Percentiles rank a stretch among this genome's conserved stretches.
Conservation (phyloP, 1,140 invertebrate species). For the Helicoverpa zea region DNA sequence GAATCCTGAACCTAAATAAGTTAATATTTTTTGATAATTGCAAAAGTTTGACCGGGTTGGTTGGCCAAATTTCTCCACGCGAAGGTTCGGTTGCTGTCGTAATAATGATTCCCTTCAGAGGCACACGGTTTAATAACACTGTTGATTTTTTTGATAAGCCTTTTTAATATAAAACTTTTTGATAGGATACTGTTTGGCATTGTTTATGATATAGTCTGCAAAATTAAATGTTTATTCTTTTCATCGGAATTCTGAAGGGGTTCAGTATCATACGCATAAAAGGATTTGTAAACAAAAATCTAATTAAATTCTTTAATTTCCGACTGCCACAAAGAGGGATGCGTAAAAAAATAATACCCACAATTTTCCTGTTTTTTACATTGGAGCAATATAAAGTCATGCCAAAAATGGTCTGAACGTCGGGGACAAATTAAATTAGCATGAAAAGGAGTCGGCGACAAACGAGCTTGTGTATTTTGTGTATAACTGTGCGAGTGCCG, state of each 20-base stretch:
- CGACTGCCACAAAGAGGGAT: slow-evolving; percentile 8
- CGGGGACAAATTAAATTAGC: slow-evolving; percentile 59
- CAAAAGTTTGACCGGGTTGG: slow-evolving; percentile 13
- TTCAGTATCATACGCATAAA: slow-evolving; percentile 3
- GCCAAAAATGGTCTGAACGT: slow-evolving; percentile 50
- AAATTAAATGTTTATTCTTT: neutral
- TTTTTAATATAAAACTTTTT: slow-evolving; percentile 30
- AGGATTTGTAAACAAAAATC: neutral
- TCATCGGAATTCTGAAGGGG: neutral
- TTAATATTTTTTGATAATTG: slow-evolving; percentile 22
- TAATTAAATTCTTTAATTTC: slow-evolving; percentile 35
- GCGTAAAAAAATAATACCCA: slow-evolving; percentile 13
- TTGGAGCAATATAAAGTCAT: slow-evolving; percentile 48
- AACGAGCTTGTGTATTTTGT: slow-evolving; percentile 53
- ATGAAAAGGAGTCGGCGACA: slow-evolving; percentile 54
- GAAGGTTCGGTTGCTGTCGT: neutral
- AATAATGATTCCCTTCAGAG: slow-evolving; percentile 24
- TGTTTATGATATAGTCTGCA: neutral
- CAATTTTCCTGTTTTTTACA: slow-evolving; percentile 29
- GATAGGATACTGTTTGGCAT: slow-evolving; percentile 26
- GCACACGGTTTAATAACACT: neutral
- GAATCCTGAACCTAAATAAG: neutral
- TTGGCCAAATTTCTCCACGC: neutral
- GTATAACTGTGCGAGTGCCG: slow-evolving; percentile 18
- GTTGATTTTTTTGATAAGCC: slow-evolving; percentile 6